Conservation (phyloP, 2,888 invertebrate genomes). For the Cephus runcator region DNA sequence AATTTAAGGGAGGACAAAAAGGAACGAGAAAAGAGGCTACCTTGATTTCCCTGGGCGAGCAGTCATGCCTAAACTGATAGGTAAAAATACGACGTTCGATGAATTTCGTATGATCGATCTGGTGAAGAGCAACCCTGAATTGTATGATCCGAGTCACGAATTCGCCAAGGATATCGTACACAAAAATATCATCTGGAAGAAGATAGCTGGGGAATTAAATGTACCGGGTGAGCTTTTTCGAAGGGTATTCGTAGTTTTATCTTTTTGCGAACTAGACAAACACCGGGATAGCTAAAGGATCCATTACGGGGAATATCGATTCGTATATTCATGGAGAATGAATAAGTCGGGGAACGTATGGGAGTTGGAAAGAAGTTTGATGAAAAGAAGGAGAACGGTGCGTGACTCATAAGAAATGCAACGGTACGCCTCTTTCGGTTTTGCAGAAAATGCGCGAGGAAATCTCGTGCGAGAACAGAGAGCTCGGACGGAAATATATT, state of each 20-base stretch:
- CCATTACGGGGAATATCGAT: neutral
- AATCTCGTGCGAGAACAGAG: neutral
- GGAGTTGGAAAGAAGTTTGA: neutral
- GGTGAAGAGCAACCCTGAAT: constrained; percentile 29
- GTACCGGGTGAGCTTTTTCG: constrained; percentile 29
- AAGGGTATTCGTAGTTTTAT: neutral
- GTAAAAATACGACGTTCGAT: constrained; percentile 11
- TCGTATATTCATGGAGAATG: neutral
- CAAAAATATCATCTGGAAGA: constrained; percentile 31
- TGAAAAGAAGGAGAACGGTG: neutral
- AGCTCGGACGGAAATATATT: neutral
- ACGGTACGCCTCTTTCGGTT: neutral
- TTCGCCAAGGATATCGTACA: constrained; percentile 14
- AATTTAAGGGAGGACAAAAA: neutral
- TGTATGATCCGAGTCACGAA: constrained; percentile 30
- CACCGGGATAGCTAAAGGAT: neutral
- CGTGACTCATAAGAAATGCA: neutral
- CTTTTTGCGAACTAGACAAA: too few relatives aligned
- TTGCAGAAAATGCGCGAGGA: neutral
- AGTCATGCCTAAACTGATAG: neutral
- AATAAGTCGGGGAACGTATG: neutral
- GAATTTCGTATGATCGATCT: constrained; percentile 33
- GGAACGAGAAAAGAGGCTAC: neutral
- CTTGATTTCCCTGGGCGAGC: neutral
- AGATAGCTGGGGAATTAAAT: constrained; percentile 30